phyloP scores from a whole-genome alignment of 2,888 invertebrate species.

The Dryomyza anilis region DNA sequence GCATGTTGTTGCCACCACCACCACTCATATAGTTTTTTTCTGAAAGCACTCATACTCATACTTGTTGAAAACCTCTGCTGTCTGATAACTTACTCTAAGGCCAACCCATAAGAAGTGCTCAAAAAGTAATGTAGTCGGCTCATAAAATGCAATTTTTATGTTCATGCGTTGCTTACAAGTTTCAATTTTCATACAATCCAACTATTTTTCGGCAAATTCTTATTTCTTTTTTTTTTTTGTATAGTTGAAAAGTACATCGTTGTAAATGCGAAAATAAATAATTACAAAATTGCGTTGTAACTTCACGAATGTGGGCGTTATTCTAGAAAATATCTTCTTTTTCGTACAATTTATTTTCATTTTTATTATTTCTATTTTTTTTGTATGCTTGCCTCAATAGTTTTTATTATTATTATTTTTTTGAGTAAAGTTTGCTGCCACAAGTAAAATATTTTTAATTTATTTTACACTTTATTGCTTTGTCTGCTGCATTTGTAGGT shows the following conservation, averaged over 20 bases:
- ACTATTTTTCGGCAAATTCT: background rate
- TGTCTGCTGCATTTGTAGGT: background rate
- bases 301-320: background rate
- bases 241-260: too few relatives aligned
- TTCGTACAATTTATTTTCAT: background rate
- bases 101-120: background rate
- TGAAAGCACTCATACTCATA: too few relatives aligned
- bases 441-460: background rate
- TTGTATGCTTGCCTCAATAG: too few relatives aligned
- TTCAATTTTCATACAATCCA: background rate
- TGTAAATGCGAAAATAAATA: background rate
- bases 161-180: background rate
- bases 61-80: too few relatives aligned
- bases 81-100: too few relatives aligned
- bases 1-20: too few relatives aligned
- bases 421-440: background rate
- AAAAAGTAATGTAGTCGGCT: background rate
- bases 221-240: background rate
- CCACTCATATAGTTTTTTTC: too few relatives aligned
- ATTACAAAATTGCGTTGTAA: background rate
- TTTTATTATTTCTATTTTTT: background rate
- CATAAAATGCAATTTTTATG: background rate
- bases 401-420: too few relatives aligned
- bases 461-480: background rate
- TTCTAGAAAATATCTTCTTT: background rate